Percentiles rank a stretch among this genome's conserved stretches.
These are phyloP conservation scores for Semnornis frantzii DNA, from an alignment of 2,113 vertebrate species.

Conservation along the genomic window DNA sequence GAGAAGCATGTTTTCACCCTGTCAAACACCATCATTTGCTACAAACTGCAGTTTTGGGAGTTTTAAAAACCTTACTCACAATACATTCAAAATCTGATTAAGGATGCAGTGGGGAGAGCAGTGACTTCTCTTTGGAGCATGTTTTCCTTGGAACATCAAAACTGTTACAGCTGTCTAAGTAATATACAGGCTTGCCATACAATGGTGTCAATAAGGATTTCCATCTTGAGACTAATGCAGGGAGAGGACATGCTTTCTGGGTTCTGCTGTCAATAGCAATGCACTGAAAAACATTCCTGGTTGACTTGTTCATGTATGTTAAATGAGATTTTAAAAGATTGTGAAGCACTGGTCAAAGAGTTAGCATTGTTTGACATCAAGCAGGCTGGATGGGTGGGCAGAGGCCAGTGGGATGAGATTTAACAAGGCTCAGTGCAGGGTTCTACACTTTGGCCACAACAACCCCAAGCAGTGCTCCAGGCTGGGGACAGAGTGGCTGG, in stretches of 20 bases:
- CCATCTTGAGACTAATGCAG: not conserved
- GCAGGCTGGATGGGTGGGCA: no score
- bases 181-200: not conserved
- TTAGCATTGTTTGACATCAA: not conserved
- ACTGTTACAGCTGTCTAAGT: constrained; percentile 14
- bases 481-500: no score
- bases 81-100: constrained; percentile 6
- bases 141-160: constrained; percentile 19
- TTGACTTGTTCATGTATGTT: not conserved
- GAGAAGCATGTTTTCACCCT: constrained; percentile 15
- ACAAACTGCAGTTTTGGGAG: not conserved
- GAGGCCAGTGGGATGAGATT: no score
- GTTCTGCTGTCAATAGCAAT: not conserved
- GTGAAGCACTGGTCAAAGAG: not conserved
- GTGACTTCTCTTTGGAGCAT: not conserved
- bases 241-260: not conserved
- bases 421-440: no score
- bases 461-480: no score
- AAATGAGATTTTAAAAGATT: not conserved
- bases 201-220: constrained; percentile 21
- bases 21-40: constrained; percentile 24
- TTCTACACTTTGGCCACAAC: no score
- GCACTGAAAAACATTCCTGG: not conserved
- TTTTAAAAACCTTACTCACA: not conserved
- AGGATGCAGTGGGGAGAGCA: not conserved